These are phyloP conservation scores for Actenoides lindsayi DNA, from an alignment of 2,113 vertebrate genomes.

Conservation along the genomic window DNA sequence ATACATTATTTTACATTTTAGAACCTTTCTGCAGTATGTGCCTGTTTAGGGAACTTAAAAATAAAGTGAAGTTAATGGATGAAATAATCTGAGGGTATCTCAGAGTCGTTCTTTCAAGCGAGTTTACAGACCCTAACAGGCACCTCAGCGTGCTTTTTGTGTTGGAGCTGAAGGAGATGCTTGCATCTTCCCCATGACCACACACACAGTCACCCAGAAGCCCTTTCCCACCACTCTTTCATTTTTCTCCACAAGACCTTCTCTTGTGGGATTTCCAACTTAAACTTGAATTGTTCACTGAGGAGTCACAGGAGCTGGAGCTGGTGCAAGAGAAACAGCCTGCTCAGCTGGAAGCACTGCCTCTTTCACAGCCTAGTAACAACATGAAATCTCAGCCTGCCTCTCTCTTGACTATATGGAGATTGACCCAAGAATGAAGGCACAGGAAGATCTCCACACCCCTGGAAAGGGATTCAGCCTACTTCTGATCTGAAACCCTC, in stretches of 20 bases:
- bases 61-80: background rate
- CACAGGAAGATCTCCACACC: background rate
- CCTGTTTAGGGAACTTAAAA: background rate
- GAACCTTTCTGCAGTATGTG: background rate
- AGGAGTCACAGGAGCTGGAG: background rate
- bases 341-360: background rate
- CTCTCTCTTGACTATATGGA: background rate
- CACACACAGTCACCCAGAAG: background rate
- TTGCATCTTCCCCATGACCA: background rate
- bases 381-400: background rate
- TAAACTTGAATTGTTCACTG: background rate
- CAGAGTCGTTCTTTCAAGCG: background rate
- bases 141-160: rapidly evolving
- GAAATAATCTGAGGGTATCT: background rate
- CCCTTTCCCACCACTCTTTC: background rate
- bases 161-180: background rate
- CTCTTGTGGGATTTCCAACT: background rate
- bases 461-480: background rate
- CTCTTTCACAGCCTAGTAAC: background rate
- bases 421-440: background rate
- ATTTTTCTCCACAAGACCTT: background rate
- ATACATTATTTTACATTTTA: background rate
- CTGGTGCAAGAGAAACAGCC: background rate
- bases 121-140: background rate
- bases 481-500: background rate